These are phyloP conservation scores for Sebastes hubbsi DNA, from an alignment of 2,797 vertebrate genomes.

Conservation along the genomic window DNA sequence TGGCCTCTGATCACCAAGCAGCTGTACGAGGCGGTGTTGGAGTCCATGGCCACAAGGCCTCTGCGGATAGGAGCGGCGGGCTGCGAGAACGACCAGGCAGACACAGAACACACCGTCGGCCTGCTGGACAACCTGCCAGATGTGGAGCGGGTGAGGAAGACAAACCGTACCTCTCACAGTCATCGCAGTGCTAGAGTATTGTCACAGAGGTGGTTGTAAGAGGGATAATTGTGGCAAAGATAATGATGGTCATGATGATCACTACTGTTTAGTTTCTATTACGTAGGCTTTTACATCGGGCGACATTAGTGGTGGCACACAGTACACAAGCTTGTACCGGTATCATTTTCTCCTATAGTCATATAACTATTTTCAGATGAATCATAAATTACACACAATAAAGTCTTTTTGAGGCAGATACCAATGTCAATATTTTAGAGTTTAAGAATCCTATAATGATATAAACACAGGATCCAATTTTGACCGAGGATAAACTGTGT, in stretches of 20 bases:
- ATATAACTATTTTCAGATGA: background rate
- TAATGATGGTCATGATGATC: constrained; percentile 29
- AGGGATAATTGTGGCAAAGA: constrained; percentile 23
- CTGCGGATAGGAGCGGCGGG: constrained; percentile 87
- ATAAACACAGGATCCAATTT: background rate
- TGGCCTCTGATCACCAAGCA: constrained; percentile 94
- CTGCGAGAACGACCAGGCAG: constrained; percentile 90
- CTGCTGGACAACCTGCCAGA: constrained; percentile 91
- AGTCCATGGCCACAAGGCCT: constrained; percentile 89
- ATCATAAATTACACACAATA: background rate
- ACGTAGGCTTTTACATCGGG: background rate
- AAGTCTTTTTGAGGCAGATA: background rate
- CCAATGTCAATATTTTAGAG: background rate
- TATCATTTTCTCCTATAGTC: background rate
- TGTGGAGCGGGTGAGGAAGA: constrained; percentile 89
- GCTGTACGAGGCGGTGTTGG: constrained; percentile 93
- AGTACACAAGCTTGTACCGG: background rate
- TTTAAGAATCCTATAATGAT: background rate
- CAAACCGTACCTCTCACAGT: background rate
- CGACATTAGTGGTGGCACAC: constrained; percentile 3
- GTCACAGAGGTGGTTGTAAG: constrained; percentile 8
- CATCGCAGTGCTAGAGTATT: background rate
- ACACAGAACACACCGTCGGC: constrained; percentile 86
- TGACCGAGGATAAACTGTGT: background rate
- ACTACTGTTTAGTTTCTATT: constrained; percentile 15